Evolutionary conservation across 2,113 vertebrate genomes (phyloP).

Genomic region (Erpornis zantholeuca): DNA sequence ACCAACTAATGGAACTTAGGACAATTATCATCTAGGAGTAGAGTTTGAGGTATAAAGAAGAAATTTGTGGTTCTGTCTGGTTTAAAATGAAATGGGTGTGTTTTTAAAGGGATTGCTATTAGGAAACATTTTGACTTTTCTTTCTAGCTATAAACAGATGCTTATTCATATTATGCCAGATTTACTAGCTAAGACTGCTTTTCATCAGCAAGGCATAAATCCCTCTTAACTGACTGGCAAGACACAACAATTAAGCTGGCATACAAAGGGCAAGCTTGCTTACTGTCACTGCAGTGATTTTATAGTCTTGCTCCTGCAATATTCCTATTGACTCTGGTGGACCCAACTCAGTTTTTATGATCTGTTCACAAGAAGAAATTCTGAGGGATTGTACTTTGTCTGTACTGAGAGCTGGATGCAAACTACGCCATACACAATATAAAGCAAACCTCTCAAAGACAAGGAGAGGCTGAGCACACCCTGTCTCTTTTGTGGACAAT

Average conservation of each 20-base stretch:
- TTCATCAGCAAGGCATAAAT: slow-evolving; percentile 37
- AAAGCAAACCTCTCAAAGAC: background rate
- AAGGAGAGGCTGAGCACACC: background rate
- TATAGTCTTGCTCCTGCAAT: background rate
- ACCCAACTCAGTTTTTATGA: background rate
- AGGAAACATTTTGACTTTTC: slow-evolving; percentile 19
- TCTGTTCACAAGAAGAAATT: background rate
- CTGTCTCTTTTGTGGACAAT: slow-evolving; percentile 1
- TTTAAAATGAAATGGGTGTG: background rate
- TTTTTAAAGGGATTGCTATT: background rate
- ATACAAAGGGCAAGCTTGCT: background rate
- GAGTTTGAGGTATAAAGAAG: background rate
- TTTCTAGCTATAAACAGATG: slow-evolving; percentile 29
- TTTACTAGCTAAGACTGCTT: slow-evolving; percentile 37
- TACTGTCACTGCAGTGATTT: background rate
- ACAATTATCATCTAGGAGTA: background rate
- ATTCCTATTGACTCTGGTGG: background rate
- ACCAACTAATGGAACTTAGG: background rate
- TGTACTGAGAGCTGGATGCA: background rate
- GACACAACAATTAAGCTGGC: background rate
- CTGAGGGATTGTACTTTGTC: background rate
- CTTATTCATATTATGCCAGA: slow-evolving; percentile 18
- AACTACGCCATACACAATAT: background rate
- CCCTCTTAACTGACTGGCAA: background rate
- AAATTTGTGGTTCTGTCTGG: background rate